These are phyloP conservation scores for Phenacoccus solenopsis DNA, from an alignment of 1,140 invertebrate species.

Conservation along the genomic window DNA sequence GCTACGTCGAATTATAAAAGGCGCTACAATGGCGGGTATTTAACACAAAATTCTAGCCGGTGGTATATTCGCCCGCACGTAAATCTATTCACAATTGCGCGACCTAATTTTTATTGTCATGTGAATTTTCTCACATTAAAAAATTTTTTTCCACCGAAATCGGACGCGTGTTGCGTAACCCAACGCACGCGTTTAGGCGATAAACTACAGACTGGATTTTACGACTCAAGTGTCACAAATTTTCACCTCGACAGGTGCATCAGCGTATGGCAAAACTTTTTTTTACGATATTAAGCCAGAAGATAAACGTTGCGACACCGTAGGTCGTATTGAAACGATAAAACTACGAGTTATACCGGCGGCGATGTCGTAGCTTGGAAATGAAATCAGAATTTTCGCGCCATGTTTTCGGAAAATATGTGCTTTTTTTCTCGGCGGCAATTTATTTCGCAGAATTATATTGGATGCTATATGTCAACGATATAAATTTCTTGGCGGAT, in stretches of 20 bases:
- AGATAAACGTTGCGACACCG: not conserved
- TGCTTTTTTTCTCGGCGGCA: not conserved
- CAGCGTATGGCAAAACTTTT: not conserved
- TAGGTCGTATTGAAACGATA: not conserved
- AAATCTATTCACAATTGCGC: not conserved
- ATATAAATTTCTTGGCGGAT: slow-evolving; percentile 13
- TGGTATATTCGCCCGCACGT: not conserved
- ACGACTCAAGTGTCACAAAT: not conserved
- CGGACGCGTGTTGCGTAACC: not conserved
- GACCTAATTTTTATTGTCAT: not conserved
- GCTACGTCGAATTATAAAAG: not conserved
- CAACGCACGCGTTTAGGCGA: not conserved
- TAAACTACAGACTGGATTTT: not conserved
- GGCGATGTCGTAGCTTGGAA: not conserved
- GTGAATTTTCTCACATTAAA: not conserved
- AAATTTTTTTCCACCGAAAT: not conserved
- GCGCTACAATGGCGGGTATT: no score
- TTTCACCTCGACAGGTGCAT: not conserved
- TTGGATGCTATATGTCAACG: slow-evolving; percentile 1
- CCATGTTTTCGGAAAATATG: slow-evolving; percentile 1
- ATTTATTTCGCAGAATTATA: slow-evolving; percentile 11
- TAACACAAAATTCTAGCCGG: no score
- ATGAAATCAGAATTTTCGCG: not conserved
- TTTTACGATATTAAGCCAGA: not conserved
- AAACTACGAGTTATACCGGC: not conserved